These are phyloP conservation scores for Beris chalybata DNA, from an alignment of 2,888 invertebrate genomes.

Conservation along the genomic window DNA sequence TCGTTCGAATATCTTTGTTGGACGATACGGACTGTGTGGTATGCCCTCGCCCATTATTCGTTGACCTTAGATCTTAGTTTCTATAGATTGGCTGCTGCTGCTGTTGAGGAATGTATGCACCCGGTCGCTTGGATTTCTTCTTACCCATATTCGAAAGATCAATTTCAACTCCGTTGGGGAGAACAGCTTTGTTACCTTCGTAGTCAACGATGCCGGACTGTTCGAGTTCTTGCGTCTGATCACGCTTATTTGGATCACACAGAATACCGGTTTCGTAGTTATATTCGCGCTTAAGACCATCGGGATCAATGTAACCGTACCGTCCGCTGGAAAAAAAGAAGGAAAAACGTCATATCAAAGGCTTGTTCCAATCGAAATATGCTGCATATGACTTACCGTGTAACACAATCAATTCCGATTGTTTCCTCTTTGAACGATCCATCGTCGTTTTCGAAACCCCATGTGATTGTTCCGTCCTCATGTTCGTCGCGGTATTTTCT, in stretches of 20 bases:
- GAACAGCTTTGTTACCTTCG: slow-evolving; percentile 71
- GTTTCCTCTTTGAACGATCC: slow-evolving; percentile 84
- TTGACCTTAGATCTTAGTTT: slow-evolving; percentile 37
- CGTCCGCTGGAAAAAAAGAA: slow-evolving; percentile 63
- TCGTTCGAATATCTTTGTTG: not conserved
- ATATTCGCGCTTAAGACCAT: slow-evolving; percentile 79
- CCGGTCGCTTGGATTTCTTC: slow-evolving; percentile 68
- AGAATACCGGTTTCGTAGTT: slow-evolving; percentile 79
- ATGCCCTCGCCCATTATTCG: slow-evolving; percentile 1
- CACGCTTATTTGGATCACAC: slow-evolving; percentile 59
- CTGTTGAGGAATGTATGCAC: slow-evolving; percentile 43
- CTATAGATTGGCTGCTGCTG: slow-evolving; percentile 39
- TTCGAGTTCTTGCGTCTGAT: slow-evolving; percentile 57
- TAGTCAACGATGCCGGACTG: slow-evolving; percentile 72
- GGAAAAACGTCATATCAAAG: not conserved
- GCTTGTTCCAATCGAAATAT: not conserved
- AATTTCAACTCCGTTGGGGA: slow-evolving; percentile 72
- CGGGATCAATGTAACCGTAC: slow-evolving; percentile 84
- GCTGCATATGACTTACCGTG: slow-evolving; percentile 53
- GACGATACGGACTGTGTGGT: too few species aligned
- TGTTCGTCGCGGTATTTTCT: slow-evolving; percentile 78
- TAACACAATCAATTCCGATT: slow-evolving; percentile 76
- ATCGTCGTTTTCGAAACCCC: slow-evolving; percentile 88
- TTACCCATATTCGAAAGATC: slow-evolving; percentile 72
- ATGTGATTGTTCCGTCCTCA: slow-evolving; percentile 73